Base-by-base conservation (phyloP, 1,140 invertebrate genomes). In the Caenorhabditis brenneri region DNA sequence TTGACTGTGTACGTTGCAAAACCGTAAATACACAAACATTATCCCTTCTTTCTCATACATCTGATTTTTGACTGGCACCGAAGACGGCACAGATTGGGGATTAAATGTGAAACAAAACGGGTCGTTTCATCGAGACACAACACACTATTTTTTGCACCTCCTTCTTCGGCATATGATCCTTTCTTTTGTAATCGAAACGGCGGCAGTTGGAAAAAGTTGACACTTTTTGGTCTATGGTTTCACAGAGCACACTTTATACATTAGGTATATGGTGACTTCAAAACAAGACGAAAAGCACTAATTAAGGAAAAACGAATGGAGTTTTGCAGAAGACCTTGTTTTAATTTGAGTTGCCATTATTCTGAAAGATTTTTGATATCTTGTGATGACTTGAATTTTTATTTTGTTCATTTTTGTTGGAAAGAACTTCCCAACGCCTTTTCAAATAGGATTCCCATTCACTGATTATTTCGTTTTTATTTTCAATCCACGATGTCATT, bases 41-140 rank as follows among this genome's bases (percentile, higher is more conserved):
- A 74, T 74, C 65, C 65, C 19, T 36, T 65, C 58, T n/a, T 22
- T 36, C 58, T 36, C 58, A n/a, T 36, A 12, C 29, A n/a, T 65
- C 58, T 65, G 16, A 36, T n/a, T 36, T 36, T n/a, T 36, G 31
- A 33, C 36, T 33, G 10, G 36, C n/a, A 65, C 10, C 58, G 12
- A 24, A 65, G n/a, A 10, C 33, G 29, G 29, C 10, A 31, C 19
- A 36, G 22, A 15, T 74, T 65, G 33, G 29, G 65, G 65, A 74
- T 74, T 74, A 74, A 74, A 74, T 74, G 65, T 42, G 65, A 74
- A 74, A 74, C 33, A 74, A 74, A 74, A 74, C 65, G 65, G 36
- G 53, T 51, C 16, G 16, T 51, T 16, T 51, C 49, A 29, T 65
- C 29, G 58, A 65, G 29, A 65, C 58, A 36, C 29, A 31, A 31